phyloP scores from a whole-genome alignment of 2,797 vertebrate genomes.

The Australoheros facetus region DNA sequence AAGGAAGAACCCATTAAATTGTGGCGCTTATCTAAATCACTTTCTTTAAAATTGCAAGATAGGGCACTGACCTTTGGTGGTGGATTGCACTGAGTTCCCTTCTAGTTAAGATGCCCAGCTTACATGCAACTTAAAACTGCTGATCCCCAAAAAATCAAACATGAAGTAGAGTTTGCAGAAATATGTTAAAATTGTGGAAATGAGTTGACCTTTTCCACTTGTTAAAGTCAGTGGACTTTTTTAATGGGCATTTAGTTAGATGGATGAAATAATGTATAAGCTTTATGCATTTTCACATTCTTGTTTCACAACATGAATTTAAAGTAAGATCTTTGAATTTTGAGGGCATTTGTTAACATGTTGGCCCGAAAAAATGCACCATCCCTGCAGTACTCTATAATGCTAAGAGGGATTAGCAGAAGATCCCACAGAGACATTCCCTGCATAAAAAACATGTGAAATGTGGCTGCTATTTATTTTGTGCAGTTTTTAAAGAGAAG shows the following conservation, averaged over 20 bases:
- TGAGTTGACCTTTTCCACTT: not conserved
- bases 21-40: not conserved
- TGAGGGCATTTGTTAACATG: not conserved
- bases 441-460: slow-evolving; percentile 4
- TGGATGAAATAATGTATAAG: not conserved
- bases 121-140: slow-evolving; percentile 49
- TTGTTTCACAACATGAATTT: not conserved
- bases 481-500: slow-evolving; percentile 16
- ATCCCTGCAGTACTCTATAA: not conserved
- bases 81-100: not conserved
- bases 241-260: no score
- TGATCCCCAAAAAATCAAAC: slow-evolving; percentile 42
- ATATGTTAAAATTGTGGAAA: not conserved
- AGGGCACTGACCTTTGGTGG: not conserved
- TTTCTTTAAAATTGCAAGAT: not conserved
- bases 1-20: not conserved
- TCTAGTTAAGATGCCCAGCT: slow-evolving; percentile 2
- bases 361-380: not conserved
- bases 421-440: slow-evolving; percentile 38
- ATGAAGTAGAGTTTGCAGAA: not conserved
- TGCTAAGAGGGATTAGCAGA: slow-evolving; percentile 19
- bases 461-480: slow-evolving; percentile 38
- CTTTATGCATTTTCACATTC: not conserved
- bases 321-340: slow-evolving; percentile 12
- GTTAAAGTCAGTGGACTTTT: not conserved